Base-by-base conservation (phyloP, 2,888 invertebrate genomes). In the Esperia sulphurella region DNA sequence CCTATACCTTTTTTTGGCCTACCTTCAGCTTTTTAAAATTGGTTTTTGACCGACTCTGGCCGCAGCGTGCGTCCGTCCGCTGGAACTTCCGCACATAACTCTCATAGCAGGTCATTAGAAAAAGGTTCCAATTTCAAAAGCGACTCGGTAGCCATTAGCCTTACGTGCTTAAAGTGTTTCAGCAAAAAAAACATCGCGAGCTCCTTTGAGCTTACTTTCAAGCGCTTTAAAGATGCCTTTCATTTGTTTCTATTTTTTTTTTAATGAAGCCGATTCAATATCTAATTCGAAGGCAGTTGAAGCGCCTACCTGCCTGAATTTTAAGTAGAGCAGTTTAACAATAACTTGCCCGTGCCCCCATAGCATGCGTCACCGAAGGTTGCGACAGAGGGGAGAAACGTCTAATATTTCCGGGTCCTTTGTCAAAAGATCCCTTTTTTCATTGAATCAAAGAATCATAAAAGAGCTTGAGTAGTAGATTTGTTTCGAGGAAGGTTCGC, bases 371-470 rank as follows among this genome's bases (percentile, higher is more conserved):
- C 43, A 40, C 50, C 47, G 48, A 46, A 51, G 47, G 45, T 60
- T 59, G 53, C 59, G 61, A 58, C 61, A 51, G 55, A 57, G 57
- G 55, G 60, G 57, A 61, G 58, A 55, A 56, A 54, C 58, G 57
- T 59, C 65, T 70, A 69, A 75, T 79, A 79, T 80, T 82, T 80
- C 83, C 82, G 79, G 72, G 67, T 14, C 68, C 69, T 66, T 71
- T 74, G 65, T 77, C 78, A 78, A 83, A 78, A 73, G 75, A 73
- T 72, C 74, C 72, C 76, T 72, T 50, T 46, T 79, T 75, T 77
- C 73, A 80, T 77, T 77, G 71, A 83, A 79, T 79, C 72, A 76
- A 74, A 77, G 75, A 78, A 77, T 78, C 71, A 75, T 73, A 75
- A 79, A 79, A 71, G 73, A 69, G 67, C 72, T 69, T 71, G 71